Conservation (phyloP, 1,140 invertebrate species). For the Drosophila obscura region DNA sequence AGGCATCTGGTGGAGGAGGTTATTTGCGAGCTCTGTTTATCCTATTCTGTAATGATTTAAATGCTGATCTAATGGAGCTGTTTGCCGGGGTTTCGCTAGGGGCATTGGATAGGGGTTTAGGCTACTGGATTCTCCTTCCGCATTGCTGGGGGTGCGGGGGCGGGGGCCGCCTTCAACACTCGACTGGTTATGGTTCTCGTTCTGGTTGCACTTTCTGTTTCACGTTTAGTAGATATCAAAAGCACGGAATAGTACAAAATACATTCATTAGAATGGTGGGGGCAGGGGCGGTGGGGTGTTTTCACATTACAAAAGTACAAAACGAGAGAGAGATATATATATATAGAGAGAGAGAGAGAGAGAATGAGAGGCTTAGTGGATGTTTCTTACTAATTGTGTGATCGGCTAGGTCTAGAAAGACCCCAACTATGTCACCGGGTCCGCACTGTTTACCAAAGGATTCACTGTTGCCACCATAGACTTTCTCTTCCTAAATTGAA, state of each 20-base stretch:
- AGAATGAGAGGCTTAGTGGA: neutral
- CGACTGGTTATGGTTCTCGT: neutral
- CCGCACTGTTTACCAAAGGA: conserved; percentile 98
- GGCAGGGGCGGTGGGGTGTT: conserved; percentile 12
- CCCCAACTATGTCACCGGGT: conserved; percentile 96
- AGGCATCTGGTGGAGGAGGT: too few relatives aligned
- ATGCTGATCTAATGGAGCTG: too few relatives aligned
- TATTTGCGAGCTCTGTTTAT: too few relatives aligned
- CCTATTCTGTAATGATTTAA: too few relatives aligned
- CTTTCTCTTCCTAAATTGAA: conserved; percentile 94
- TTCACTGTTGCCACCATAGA: conserved; percentile 93
- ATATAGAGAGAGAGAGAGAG: too few relatives aligned
- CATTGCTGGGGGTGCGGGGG: conserved; percentile 31
- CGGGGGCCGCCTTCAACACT: conserved; percentile 18
- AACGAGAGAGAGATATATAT: neutral
- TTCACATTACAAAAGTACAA: conserved; percentile 58
- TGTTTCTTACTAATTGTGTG: conserved; percentile 95
- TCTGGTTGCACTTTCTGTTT: conserved; percentile 32
- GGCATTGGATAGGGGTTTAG: conserved; percentile 5
- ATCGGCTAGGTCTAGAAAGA: conserved; percentile 98
- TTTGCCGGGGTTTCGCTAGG: too few relatives aligned
- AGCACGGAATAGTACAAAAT: conserved; percentile 58
- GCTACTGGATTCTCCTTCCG: conserved; percentile 17
- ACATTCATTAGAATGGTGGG: conserved; percentile 32
- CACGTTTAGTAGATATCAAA: conserved; percentile 83